Percentiles rank a stretch among this genome's conserved stretches.
These are phyloP conservation scores for Onchidella celtica DNA, from an alignment of 2,888 invertebrate species.

Conservation along the genomic window DNA sequence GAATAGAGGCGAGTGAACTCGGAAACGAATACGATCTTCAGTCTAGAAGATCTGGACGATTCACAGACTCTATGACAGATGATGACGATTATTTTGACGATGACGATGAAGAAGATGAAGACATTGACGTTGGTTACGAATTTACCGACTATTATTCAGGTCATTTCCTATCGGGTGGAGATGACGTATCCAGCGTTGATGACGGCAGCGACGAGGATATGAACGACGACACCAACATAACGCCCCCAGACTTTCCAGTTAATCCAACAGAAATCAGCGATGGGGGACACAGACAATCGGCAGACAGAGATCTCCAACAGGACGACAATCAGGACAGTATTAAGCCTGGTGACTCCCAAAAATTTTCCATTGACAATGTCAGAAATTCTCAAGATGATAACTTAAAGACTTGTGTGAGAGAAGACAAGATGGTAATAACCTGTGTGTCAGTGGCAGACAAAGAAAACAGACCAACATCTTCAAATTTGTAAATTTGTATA, in stretches of 20 bases:
- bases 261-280: too few species aligned
- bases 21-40: background rate
- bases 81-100: background rate
- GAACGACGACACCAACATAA: background rate
- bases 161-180: background rate
- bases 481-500: background rate
- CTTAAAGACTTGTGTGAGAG: background rate
- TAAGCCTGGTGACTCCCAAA: too few species aligned
- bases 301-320: too few species aligned
- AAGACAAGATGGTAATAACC: background rate
- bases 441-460: background rate
- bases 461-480: background rate
- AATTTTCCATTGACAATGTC: too few species aligned
- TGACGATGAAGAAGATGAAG: conserved; percentile 2
- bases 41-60: background rate
- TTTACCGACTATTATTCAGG: background rate
- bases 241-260: too few species aligned
- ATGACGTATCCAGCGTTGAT: background rate
- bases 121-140: conserved; percentile 36
- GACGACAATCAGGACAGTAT: too few species aligned
- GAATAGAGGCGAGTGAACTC: background rate
- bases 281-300: too few species aligned
- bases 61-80: background rate
- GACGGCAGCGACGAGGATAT: background rate
- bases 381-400: too few species aligned